Percentiles rank a stretch among this genome's conserved stretches.
Conservation (phyloP, 2,888 invertebrate species). For the Aspidiotus destructor region DNA sequence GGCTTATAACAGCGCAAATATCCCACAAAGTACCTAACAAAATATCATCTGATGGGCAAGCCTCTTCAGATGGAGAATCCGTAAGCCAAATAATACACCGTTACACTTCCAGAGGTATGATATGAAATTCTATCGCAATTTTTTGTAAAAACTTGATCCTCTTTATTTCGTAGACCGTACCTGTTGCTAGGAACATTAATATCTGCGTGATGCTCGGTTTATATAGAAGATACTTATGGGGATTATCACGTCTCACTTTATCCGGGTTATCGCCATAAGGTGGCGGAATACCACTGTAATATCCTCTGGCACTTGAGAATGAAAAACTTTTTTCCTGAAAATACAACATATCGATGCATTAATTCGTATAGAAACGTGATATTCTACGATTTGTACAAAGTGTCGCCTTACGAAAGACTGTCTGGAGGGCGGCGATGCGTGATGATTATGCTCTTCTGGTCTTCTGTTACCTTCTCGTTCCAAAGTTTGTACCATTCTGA, state of each 20-base stretch:
- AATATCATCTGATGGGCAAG: too few species aligned
- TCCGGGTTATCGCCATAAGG: slow-evolving; percentile 62
- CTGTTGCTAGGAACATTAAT: slow-evolving; percentile 75
- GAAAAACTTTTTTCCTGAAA: slow-evolving; percentile 41
- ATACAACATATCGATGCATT: slow-evolving; percentile 5
- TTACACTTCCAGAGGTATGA: too few species aligned
- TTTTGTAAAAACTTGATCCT: too few species aligned
- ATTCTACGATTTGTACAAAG: background rate
- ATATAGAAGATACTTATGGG: slow-evolving; percentile 92
- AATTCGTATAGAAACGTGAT: background rate
- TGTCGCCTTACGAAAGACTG: slow-evolving; percentile 50
- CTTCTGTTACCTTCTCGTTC: slow-evolving; percentile 65
- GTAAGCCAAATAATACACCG: too few species aligned
- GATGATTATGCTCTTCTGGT: slow-evolving; percentile 66
- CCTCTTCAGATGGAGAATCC: too few species aligned
- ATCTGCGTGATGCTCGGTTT: slow-evolving; percentile 91
- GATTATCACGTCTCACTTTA: slow-evolving; percentile 70
- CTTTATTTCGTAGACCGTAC: slow-evolving; percentile 34
- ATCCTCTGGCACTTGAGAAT: slow-evolving; percentile 39
- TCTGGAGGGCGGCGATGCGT: slow-evolving; percentile 59
- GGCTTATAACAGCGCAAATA: too few species aligned
- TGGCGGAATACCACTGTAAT: slow-evolving; percentile 35
- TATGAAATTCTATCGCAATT: too few species aligned
- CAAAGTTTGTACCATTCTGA: slow-evolving; percentile 87
- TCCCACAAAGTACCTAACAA: too few species aligned